Base-by-base conservation (phyloP, 2,797 vertebrate species). In the Molothrus aeneus region DNA sequence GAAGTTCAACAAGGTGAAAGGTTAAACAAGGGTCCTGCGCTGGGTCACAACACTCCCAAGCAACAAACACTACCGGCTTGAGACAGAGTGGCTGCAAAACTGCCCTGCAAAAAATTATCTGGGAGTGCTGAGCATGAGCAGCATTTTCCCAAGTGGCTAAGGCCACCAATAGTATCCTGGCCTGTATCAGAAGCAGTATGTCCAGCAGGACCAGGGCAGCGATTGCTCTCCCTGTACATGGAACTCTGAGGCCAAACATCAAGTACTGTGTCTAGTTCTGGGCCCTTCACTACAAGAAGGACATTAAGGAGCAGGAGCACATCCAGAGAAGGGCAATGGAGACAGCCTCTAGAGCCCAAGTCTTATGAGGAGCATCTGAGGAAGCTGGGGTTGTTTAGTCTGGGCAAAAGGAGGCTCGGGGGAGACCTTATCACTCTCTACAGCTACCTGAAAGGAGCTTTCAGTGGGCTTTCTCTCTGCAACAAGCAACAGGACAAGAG, bases 201-300 rank as follows among this genome's bases (percentile, higher is more conserved):
- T 3, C 29, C 59, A 59, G 26, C 9, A 72, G 21, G 9, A 53
- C 9, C 22, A 50, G 47, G 19, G 28, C 34, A 68, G 22, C 7
- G 5, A 56, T 22, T 42, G 13, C 3, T 5, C 13, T 2, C 16
- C 21, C 8, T 8, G 2, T 16, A 19, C 2, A 2, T 24, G 54
- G 21, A 57, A 57, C 21, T 57, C 32, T 59, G 57, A 59, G 57
- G 24, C 57, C 32, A 59, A 17, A 59, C 57, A 11, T 36, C 16
- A 1, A 28, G 12, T 19, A 8, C 57, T 60, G 25, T 7, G 34
- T 38, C 34, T 15, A 32, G 4, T 60, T 59, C 40, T 59, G 9
- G 22, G 16, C 9, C 31, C 15, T 17, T 53, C 40, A 28, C 26
- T 65, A 19, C 38, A 26, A 47, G 43, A 38, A n/a, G 10, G 51